phyloP scores from a whole-genome alignment of 2,113 vertebrate species.

The Indicator indicator region DNA sequence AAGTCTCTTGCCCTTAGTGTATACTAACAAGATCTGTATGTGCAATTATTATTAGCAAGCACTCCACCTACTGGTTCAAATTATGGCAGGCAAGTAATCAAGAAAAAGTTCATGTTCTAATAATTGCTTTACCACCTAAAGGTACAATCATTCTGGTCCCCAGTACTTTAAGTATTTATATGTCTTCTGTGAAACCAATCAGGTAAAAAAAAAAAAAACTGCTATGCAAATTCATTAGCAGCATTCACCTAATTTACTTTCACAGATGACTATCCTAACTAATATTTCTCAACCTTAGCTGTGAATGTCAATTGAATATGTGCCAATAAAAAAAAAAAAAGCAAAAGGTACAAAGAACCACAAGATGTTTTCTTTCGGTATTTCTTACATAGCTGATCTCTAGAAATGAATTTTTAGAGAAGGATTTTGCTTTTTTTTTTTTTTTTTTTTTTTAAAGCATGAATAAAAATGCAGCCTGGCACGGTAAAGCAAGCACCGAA shows the following conservation, averaged over 20 bases:
- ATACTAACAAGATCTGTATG: conserved; percentile 68
- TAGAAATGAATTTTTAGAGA: neutral
- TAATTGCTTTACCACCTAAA: conserved; percentile 32
- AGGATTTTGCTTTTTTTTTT: neutral
- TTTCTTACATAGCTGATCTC: neutral
- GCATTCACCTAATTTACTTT: conserved; percentile 17
- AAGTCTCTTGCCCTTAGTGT: conserved; percentile 70
- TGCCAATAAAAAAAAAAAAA: conserved; percentile 1
- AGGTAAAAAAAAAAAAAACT: neutral
- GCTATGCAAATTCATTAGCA: conserved; percentile 1
- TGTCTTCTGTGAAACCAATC: neutral
- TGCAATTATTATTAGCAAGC: conserved; percentile 85
- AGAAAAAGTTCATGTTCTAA: neutral
- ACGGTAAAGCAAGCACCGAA: conserved; percentile 2
- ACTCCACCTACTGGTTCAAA: conserved; percentile 87
- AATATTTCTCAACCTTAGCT: neutral
- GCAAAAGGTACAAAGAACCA: neutral
- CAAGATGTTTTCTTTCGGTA: neutral
- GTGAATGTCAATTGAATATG: neutral
- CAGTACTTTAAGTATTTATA: conserved; percentile 2
- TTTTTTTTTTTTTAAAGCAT: no score
- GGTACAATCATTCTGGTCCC: neutral
- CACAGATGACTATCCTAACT: neutral
- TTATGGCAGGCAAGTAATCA: conserved; percentile 66
- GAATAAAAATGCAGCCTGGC: neutral